Evolutionary conservation across 2,888 invertebrate species (phyloP), one percentile per base, ranked within the genome.

Genomic region (Orthosia gothica): DNA sequence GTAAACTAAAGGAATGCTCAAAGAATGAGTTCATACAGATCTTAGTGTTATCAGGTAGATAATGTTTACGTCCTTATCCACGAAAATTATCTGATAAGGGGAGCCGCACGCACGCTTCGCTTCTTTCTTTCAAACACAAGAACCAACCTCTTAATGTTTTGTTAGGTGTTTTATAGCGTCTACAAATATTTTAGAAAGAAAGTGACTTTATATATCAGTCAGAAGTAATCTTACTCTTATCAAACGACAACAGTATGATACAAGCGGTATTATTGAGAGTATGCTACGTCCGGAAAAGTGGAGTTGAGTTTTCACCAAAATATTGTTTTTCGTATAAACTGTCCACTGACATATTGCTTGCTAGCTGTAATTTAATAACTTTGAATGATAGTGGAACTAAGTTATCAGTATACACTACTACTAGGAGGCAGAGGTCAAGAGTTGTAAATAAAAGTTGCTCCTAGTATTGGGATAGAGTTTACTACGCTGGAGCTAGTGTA

Each of bases 1-100:
- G 77, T 79, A 80, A 76, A 84, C 74, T 81, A 81, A 88, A 90
- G 82, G 89, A 90, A 89, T 89, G 81, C 74, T 85, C 75, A 84
- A 90, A 88, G 90, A 90, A 89, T 88, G 90, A 89, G 90, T 90
- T 87, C 90, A 88, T 87, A 86, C 83, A 92, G 94, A 94, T 94
- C 92, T 90, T 74, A 88, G 82, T 83, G 90, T 94, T 95, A 95
- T 95, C 95, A 93, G 82, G 23, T 66, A 91, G 95, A 95, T 95
- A 94, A 89, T 88, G 84, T 87, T 74, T 86, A 89, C 88, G 88
- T 89, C 89, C 90, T 94, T 94, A 95, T 95, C 95, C 93, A 86
- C 87, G 75, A 85, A 89, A 89, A 87, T 93, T 94, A 95, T 94
- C 93, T 90, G 94, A 94, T 95, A 94, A 93, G 77, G 73, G 64